These are phyloP conservation scores for Otolemur crassicaudatus DNA, from an alignment of 2,797 vertebrate species.

Conservation along the genomic window DNA sequence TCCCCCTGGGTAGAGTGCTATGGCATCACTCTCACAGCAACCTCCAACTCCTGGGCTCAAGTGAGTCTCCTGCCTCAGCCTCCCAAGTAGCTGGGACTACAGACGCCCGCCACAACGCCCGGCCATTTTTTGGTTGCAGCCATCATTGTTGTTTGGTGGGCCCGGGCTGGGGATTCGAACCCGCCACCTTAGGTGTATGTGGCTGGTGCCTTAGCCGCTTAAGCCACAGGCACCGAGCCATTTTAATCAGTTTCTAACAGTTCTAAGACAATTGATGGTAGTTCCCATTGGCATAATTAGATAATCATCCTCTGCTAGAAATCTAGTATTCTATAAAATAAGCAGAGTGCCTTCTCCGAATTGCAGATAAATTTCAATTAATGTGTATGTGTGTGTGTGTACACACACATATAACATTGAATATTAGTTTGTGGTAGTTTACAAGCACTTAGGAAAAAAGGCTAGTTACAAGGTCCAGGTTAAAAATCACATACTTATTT, in stretches of 20 bases:
- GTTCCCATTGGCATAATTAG: neutral
- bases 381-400: neutral
- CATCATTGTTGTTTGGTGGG: too few species aligned
- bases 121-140: too few species aligned
- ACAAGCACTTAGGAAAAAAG: conserved; percentile 1
- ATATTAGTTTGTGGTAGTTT: neutral
- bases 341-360: neutral
- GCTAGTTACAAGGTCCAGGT: neutral
- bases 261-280: neutral
- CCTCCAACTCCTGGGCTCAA: too few species aligned
- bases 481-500: neutral
- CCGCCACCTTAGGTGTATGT: too few species aligned
- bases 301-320: neutral
- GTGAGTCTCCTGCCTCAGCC: too few species aligned
- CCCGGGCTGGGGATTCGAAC: too few species aligned
- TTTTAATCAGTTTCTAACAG: neutral
- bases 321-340: neutral
- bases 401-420: neutral
- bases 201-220: too few species aligned
- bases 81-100: too few species aligned
- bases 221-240: too few species aligned
- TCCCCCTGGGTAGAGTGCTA: too few species aligned
- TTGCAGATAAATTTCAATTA: neutral
- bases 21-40: too few species aligned
- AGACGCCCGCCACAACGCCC: too few species aligned